Percentiles rank a stretch among this genome's conserved stretches.
phyloP scores from a whole-genome alignment of 2,113 vertebrate genomes.

The Manacus vitellinus region DNA sequence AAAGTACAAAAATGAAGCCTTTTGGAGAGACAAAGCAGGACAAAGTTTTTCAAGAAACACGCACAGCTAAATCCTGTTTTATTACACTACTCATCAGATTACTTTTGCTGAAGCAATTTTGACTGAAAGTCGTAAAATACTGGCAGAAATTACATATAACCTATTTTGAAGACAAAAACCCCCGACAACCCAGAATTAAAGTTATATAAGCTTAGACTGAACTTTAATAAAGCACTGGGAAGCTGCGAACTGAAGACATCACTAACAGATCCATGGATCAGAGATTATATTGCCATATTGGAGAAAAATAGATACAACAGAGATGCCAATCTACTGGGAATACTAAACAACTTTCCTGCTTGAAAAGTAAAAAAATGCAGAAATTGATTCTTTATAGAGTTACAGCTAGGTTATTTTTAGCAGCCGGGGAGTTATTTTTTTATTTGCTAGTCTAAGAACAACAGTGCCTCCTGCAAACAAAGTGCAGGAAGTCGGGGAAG shows the following conservation, averaged over 20 bases:
- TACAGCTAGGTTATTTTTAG: not conserved
- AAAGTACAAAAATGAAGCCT: not conserved
- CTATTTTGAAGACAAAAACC: not conserved
- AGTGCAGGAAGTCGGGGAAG: not conserved
- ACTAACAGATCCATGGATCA: not conserved
- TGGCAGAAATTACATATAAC: not conserved
- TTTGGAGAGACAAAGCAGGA: not conserved
- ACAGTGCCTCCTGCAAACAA: not conserved
- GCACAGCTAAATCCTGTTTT: not conserved
- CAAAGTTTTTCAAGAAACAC: not conserved
- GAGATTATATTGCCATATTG: not conserved
- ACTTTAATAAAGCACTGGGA: not conserved
- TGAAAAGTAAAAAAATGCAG: not conserved
- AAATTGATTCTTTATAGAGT: not conserved
- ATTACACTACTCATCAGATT: not conserved
- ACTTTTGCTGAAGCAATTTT: not conserved
- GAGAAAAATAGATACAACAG: not conserved
- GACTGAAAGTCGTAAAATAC: not conserved
- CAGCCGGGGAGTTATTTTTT: not conserved
- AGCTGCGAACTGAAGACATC: not conserved
- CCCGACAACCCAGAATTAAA: not conserved
- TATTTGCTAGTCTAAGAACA: not conserved
- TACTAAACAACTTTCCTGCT: not conserved
- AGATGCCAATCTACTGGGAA: not conserved
- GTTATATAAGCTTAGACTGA: not conserved